Percentiles rank a stretch among this genome's conserved stretches.
Evolutionary conservation across 2,888 invertebrate species (phyloP).

Genomic region (Baronia brevicornis): DNA sequence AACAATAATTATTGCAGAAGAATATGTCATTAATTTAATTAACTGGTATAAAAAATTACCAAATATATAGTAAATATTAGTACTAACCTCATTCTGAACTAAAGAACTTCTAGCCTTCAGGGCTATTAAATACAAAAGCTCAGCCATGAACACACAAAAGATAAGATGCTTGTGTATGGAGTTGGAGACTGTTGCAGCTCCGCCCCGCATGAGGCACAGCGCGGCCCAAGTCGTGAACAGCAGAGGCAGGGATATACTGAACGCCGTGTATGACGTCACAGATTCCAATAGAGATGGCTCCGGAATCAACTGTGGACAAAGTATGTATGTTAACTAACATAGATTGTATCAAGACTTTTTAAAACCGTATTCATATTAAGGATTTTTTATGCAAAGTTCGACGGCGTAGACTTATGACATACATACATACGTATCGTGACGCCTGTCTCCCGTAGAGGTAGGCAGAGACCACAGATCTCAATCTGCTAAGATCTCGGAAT

Average conservation of each 20-base stretch:
- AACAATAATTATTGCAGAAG: too few relatives aligned
- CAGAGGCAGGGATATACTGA: conserved; percentile 88
- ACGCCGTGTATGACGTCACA: conserved; percentile 91
- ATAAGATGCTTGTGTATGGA: conserved; percentile 95
- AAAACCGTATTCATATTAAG: too few relatives aligned
- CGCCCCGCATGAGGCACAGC: conserved; percentile 87
- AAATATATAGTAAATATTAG: background rate
- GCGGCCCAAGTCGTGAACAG: conserved; percentile 86
- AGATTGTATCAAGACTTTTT: conserved; percentile 1
- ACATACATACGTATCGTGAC: too few relatives aligned
- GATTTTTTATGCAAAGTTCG: too few relatives aligned
- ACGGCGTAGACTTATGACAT: too few relatives aligned
- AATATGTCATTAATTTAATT: too few relatives aligned
- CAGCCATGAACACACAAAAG: conserved; percentile 91
- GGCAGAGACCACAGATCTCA: too few relatives aligned
- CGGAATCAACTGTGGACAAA: conserved; percentile 80
- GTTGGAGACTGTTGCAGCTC: conserved; percentile 90
- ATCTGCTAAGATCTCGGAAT: too few relatives aligned
- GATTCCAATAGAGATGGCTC: conserved; percentile 91
- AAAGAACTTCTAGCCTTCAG: conserved; percentile 88
- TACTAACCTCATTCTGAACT: conserved; percentile 85
- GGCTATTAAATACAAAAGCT: conserved; percentile 90
- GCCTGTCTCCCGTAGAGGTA: too few relatives aligned
- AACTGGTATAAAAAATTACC: background rate
- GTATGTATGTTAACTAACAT: background rate